phyloP scores from a whole-genome alignment of 2,797 vertebrate species.

The Masticophis lateralis region DNA sequence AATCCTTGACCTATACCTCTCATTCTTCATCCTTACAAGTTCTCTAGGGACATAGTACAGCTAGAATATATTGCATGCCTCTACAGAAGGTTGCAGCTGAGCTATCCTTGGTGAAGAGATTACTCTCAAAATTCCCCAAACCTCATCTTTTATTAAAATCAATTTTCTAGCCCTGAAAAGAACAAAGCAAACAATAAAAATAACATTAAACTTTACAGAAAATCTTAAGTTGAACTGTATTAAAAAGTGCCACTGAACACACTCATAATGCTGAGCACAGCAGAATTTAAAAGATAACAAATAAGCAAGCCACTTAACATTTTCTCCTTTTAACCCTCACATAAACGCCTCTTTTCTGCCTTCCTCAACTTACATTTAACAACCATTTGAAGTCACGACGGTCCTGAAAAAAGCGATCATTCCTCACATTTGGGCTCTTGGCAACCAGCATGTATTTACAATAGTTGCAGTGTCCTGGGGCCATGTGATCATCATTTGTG shows the following conservation, averaged over 20 bases:
- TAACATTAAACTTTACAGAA: neutral
- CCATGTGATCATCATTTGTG: neutral
- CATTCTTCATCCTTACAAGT: neutral
- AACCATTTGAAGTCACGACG: neutral
- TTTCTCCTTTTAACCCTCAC: neutral
- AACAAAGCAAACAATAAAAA: neutral
- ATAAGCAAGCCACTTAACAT: neutral
- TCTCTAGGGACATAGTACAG: neutral
- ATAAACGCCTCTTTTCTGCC: neutral
- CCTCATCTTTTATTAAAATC: neutral
- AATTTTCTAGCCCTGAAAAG: neutral
- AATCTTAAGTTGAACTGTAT: neutral
- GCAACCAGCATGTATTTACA: neutral
- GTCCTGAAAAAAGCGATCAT: neutral
- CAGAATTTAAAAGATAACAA: neutral
- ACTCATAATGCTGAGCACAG: neutral
- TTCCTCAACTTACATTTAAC: neutral
- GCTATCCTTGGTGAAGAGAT: neutral
- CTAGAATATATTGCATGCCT: neutral
- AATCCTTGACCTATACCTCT: neutral
- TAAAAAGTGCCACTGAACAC: neutral
- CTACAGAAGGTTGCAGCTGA: neutral
- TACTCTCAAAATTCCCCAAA: neutral
- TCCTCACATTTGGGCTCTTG: neutral
- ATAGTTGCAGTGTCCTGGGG: neutral